Evolutionary conservation across 2,888 invertebrate genomes (phyloP).

Genomic region (Phymatocera aterrima): DNA sequence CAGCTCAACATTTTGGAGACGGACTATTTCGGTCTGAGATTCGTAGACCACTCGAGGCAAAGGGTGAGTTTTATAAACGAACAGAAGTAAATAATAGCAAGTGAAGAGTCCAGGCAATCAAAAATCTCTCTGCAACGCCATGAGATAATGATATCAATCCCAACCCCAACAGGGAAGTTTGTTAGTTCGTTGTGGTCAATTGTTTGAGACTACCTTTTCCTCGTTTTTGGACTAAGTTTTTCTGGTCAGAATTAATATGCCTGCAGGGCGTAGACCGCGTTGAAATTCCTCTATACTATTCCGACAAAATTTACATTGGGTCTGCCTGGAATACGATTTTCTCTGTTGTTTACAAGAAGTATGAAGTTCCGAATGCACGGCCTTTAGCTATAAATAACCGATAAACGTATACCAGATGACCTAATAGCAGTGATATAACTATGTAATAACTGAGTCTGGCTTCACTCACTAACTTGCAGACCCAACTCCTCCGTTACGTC

Average conservation of each 20-base stretch:
- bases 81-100: no score
- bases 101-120: neutral
- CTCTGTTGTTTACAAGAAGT: constrained; percentile 8
- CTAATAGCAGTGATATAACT: constrained; percentile 35
- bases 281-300: no score
- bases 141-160: no score
- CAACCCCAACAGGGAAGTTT: no score
- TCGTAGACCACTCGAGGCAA: constrained; percentile 92
- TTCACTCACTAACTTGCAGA: constrained; percentile 7
- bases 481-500: constrained; percentile 15
- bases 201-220: no score
- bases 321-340: neutral
- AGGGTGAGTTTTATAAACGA: constrained; percentile 80
- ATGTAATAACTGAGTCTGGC: constrained; percentile 31
- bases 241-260: no score
- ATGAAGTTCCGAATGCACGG: constrained; percentile 2
- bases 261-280: no score
- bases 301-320: neutral
- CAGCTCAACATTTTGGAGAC: constrained; percentile 93
- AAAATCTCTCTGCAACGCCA: neutral
- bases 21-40: constrained; percentile 95
- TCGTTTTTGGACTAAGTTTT: no score
- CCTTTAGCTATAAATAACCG: constrained; percentile 15
- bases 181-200: no score
- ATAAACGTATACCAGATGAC: constrained; percentile 28